Evolutionary conservation across 2,888 invertebrate species (phyloP), one percentile per base, ranked within the genome.

Genomic region (Tachystola acroxantha): DNA sequence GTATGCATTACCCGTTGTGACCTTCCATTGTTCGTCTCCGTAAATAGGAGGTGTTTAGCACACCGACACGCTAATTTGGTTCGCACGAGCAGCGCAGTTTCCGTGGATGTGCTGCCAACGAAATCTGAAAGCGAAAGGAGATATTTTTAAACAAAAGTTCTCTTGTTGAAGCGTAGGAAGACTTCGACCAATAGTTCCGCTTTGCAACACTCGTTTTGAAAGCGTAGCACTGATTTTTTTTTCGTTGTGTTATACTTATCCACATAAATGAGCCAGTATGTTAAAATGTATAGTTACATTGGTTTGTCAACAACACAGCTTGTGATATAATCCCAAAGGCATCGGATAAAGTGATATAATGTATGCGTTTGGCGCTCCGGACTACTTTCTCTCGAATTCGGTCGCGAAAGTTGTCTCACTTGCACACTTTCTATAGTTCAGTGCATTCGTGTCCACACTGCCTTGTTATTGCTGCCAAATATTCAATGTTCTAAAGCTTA

Each of bases 331-430:
- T 76, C 69, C 68, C 49, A 58, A 58, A 58, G 62, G 39, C 45
- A 53, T 63, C 69, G 64, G 71, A 78, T 81, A 66, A 72, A 73
- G 69, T 82, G 80, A 85, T 85, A 85, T 84, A 85, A 82, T 79
- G 76, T 80, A 68, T 57, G 61, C 61, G 52, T 68, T 74, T 66
- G 52, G 69, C 76, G 68, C 71, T 61, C 68, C 75, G 85, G 63
- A 75, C 84, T 79, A 82, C 86, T 85, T 85, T 86, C 86, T 79
- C 86, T 84, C 62, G 78, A 85, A 84, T 85, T 86, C 80, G 84
- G 84, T 68, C 84, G 85, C 80, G 86, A 86, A 86, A 86, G 86
- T 84, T 79, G 81, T 73, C 76, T 82, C 64, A 59, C 64, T n/a
- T 63, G 72, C 78, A 64, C 71, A 80, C 86, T 85, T 85, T 85